Conservation (phyloP, 2,797 vertebrate genomes). For the Alcedo quadribrachys region DNA sequence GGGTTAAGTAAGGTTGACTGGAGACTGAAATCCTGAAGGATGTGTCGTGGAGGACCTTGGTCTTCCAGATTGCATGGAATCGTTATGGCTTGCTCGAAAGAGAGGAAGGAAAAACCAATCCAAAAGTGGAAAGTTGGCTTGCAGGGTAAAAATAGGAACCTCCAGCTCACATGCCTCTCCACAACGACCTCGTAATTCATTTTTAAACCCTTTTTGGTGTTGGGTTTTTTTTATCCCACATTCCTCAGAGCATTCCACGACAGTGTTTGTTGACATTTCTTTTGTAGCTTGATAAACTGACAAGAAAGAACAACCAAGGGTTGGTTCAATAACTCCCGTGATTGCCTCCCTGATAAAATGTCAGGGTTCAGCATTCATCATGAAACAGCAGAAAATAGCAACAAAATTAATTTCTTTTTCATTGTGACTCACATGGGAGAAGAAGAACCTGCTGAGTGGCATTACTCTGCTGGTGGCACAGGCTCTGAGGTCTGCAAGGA, state of each 20-base stretch:
- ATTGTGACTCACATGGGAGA: neutral
- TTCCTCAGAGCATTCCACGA: neutral
- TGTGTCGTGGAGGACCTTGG: neutral
- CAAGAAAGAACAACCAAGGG: neutral
- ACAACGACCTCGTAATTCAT: neutral
- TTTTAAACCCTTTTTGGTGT: neutral
- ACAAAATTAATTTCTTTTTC: neutral
- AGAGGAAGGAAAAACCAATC: neutral
- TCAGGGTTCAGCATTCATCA: neutral
- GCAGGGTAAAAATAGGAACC: neutral
- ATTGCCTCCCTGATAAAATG: neutral
- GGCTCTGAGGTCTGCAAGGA: neutral
- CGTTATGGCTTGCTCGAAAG: neutral
- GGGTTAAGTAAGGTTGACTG: neutral
- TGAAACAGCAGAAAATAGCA: neutral
- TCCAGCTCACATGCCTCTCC: neutral
- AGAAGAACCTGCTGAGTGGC: neutral
- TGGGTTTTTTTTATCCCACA: neutral
- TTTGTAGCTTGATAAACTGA: neutral
- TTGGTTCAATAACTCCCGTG: neutral
- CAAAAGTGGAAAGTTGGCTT: neutral
- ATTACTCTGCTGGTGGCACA: neutral
- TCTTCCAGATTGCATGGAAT: neutral
- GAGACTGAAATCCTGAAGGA: neutral
- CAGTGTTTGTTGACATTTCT: constrained; percentile 8